Conservation (phyloP, 2,888 invertebrate species). For the Eretmocerus hayati region DNA sequence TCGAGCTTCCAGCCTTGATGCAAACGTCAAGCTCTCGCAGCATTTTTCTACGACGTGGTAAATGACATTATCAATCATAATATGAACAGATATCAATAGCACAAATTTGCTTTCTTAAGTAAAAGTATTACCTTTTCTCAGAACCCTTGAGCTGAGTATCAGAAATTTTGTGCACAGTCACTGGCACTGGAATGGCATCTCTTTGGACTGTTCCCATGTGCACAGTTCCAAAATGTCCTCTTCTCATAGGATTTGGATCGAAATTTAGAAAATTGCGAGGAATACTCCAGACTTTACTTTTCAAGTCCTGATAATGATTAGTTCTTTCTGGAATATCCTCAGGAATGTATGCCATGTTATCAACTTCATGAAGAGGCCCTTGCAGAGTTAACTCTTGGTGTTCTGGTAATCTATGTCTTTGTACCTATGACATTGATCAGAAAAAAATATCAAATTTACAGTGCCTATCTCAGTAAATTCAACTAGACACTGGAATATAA, state of each 20-base stretch:
- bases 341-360: constrained; percentile 70
- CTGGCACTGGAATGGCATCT: constrained; percentile 52
- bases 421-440: too few species aligned
- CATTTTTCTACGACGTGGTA: constrained; percentile 44
- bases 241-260: constrained; percentile 62
- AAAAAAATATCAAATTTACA: neutral
- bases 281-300: constrained; percentile 67
- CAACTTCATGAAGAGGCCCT: constrained; percentile 72
- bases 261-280: constrained; percentile 67
- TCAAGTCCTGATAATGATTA: constrained; percentile 68
- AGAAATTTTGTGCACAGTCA: constrained; percentile 61
- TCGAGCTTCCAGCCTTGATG: constrained; percentile 62
- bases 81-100: neutral
- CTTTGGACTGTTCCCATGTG: constrained; percentile 64
- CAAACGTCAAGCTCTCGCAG: constrained; percentile 67
- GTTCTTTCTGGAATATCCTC: constrained; percentile 61
- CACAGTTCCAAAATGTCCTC: constrained; percentile 73
- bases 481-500: neutral
- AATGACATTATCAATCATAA: neutral
- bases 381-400: constrained; percentile 67
- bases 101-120: too few species aligned
- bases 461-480: neutral
- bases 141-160: constrained; percentile 52
- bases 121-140: constrained; percentile 47
- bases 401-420: constrained; percentile 52